Base-by-base conservation (phyloP, 2,888 invertebrate species). In the Drosophila birchii region DNA sequence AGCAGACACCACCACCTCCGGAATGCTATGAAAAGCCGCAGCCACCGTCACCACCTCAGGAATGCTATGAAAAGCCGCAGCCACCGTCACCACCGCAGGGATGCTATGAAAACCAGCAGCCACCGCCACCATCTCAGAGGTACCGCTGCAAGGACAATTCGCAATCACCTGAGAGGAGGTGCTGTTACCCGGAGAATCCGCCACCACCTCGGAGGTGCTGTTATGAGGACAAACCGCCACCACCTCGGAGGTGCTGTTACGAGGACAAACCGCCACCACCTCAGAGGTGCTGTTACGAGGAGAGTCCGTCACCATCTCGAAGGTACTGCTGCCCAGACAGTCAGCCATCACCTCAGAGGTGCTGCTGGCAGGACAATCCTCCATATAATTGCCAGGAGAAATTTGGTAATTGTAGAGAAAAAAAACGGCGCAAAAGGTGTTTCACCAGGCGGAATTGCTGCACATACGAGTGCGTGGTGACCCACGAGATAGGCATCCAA, bases 401-500 rank as follows among this genome's bases (percentile, higher is more conserved):
- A 5, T n/a, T n/a, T n/a, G n/a, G n/a, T n/a, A n/a, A n/a, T n/a
- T 45, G 45, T 11, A 23, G 4, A 16, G 1, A 1, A 1, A 26
- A 9, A n/a, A 1, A 1, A 11, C 11, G 45, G 11, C 34, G 51
- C 8, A 34, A 20, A 16, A 38, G 16, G 20, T 29, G 7, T n/a
- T 1, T 16, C 11, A 7, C 18, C 34, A 59, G 18, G 53, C 26
- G 18, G 11, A 32, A 14, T 8, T 34, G 23, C 18, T 36, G 18
- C 26, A 5, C 51, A 0, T 23, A 14, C 20, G 26, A 26, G 26
- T 62, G 9, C n/a, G 18, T 39, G 34, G 20, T 64, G 8, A 64
- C 64, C 20, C 64, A 64, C n/a, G 64, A 64, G 64, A 9, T 43
- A 5, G 29, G 64, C 5, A 20, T 63, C 14, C 64, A 64, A 43